Evolutionary conservation across 2,888 invertebrate genomes (phyloP).

Genomic region (Papilio protenor): DNA sequence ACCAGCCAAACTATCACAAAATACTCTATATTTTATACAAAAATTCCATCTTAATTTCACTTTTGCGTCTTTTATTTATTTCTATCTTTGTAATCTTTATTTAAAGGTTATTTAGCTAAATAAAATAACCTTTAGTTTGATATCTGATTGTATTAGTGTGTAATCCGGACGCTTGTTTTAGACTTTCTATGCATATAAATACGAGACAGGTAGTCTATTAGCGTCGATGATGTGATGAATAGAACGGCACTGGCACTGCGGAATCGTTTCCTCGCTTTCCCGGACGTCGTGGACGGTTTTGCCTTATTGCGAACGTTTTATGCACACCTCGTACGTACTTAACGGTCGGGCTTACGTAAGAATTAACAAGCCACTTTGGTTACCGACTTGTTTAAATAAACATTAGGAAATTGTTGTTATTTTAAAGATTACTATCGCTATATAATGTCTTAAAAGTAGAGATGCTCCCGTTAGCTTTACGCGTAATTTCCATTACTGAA

Average conservation of each 20-base stretch:
- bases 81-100: not conserved
- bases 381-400: constrained; percentile 54
- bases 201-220: constrained; percentile 31
- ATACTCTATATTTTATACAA: not conserved
- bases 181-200: constrained; percentile 16
- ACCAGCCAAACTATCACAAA: not conserved
- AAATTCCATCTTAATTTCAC: not conserved
- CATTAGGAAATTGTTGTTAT: not conserved
- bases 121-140: not conserved
- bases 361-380: constrained; percentile 60
- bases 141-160: not conserved
- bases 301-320: constrained; percentile 64
- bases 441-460: not conserved
- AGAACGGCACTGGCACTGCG: constrained; percentile 49
- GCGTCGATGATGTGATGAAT: constrained; percentile 36
- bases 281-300: constrained; percentile 66
- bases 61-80: not conserved
- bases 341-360: constrained; percentile 43
- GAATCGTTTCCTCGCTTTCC: constrained; percentile 68
- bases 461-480: not conserved
- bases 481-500: not conserved
- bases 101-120: no score
- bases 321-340: constrained; percentile 54
- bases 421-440: not conserved
- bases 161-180: constrained; percentile 6